Percentiles rank a stretch among this genome's conserved stretches.
These are phyloP conservation scores for Strigamia transsilvanica DNA, from an alignment of 2,888 invertebrate species.

Conservation along the genomic window DNA sequence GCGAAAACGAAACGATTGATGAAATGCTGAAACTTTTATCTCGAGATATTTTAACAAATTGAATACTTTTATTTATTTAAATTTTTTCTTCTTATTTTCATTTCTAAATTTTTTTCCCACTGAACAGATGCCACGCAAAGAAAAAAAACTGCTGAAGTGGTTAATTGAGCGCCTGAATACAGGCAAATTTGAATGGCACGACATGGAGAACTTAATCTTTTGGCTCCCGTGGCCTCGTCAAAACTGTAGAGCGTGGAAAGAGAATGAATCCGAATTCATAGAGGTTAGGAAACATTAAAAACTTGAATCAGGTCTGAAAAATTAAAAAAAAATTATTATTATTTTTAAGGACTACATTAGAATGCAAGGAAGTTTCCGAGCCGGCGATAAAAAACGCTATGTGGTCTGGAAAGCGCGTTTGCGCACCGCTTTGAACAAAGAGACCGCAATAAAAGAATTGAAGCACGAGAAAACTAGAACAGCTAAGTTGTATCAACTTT, in stretches of 20 bases:
- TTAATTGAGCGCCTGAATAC: neutral
- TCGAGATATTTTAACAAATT: no score
- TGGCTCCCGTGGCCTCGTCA: constrained; percentile 21
- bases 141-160: neutral
- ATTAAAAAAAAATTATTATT: no score
- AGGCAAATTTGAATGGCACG: neutral
- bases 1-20: no score
- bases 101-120: neutral
- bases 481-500: neutral
- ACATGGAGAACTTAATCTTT: neutral
- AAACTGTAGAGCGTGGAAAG: neutral
- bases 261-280: neutral
- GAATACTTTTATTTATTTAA: no score
- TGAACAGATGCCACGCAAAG: constrained; percentile 5
- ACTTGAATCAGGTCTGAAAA: neutral
- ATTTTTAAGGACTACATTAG: neutral
- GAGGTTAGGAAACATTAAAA: neutral
- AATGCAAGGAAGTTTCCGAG: constrained; percentile 24
- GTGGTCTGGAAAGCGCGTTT: constrained; percentile 6
- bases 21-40: no score
- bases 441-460: neutral
- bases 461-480: neutral
- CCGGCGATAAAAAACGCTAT: neutral
- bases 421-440: constrained; percentile 34
- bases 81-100: neutral